Conservation (phyloP, 2,113 vertebrate genomes). For the Grammomys dolichurus region DNA sequence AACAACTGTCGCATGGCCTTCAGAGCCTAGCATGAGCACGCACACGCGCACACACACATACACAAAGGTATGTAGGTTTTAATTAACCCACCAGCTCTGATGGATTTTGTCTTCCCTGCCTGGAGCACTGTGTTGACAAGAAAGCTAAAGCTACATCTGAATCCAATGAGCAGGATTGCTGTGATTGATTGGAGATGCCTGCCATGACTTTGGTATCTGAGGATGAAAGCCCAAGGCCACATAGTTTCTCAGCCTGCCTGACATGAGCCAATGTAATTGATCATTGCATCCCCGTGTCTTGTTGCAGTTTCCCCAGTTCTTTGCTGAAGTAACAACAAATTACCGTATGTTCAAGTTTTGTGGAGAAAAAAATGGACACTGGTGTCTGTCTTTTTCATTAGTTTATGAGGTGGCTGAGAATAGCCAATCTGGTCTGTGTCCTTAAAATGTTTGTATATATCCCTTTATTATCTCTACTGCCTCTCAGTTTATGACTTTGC, state of each 20-base stretch:
- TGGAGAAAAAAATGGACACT: neutral
- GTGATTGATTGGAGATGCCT: constrained; percentile 59
- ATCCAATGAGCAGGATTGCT: constrained; percentile 18
- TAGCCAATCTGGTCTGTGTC: neutral
- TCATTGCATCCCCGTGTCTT: neutral
- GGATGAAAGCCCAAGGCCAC: neutral
- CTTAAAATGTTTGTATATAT: neutral
- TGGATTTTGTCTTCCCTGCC: constrained; percentile 11
- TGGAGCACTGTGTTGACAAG: constrained; percentile 50
- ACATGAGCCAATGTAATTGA: neutral
- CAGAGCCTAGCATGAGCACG: neutral
- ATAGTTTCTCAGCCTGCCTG: neutral
- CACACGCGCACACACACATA: neutral
- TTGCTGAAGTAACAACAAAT: neutral
- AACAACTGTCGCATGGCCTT: neutral
- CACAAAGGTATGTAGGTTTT: constrained; percentile 52
- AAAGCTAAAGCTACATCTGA: constrained; percentile 70
- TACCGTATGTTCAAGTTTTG: neutral
- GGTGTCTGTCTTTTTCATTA: neutral
- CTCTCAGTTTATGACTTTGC: neutral
- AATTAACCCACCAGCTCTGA: constrained; percentile 49
- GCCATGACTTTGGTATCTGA: constrained; percentile 16
- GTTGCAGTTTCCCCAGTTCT: neutral
- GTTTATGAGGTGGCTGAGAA: neutral
- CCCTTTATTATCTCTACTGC: neutral